A percentile compares a stretch with the other conserved stretches of the same genome.
Conservation (phyloP, 2,113 vertebrate genomes). For the Prunella fulvescens region DNA sequence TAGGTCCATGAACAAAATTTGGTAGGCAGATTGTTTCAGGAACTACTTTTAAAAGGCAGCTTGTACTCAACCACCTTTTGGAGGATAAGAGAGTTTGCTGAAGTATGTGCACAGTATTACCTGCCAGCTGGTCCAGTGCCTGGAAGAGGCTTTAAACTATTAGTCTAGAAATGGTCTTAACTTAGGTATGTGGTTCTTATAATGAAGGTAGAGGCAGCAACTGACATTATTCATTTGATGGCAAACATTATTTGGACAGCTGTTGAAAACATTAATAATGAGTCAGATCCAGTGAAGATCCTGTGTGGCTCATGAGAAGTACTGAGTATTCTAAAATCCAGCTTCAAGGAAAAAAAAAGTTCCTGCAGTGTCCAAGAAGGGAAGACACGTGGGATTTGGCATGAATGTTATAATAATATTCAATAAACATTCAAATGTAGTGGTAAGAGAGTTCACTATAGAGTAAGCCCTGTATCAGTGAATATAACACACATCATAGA, state of each 20-base stretch:
- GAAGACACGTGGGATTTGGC: neutral
- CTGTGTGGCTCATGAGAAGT: neutral
- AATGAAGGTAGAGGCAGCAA: neutral
- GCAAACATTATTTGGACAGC: neutral
- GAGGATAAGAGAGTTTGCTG: neutral
- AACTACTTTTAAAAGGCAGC: neutral
- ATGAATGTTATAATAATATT: neutral
- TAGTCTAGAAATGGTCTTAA: neutral
- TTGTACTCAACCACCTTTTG: neutral
- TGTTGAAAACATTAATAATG: neutral
- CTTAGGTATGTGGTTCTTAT: neutral
- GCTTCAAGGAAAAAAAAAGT: neutral
- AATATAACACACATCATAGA: neutral
- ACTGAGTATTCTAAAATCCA: neutral
- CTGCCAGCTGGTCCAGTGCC: neutral
- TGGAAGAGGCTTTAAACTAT: neutral
- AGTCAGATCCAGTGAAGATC: neutral
- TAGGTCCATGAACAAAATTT: neutral
- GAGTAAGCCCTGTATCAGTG: neutral
- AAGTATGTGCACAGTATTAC: neutral
- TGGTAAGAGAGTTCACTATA: neutral
- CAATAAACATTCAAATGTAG: neutral
- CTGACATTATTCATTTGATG: neutral
- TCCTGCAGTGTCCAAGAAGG: neutral
- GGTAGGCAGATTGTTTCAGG: neutral